Conservation (phyloP, 1,140 invertebrate genomes). For the Drosophila arawakana region DNA sequence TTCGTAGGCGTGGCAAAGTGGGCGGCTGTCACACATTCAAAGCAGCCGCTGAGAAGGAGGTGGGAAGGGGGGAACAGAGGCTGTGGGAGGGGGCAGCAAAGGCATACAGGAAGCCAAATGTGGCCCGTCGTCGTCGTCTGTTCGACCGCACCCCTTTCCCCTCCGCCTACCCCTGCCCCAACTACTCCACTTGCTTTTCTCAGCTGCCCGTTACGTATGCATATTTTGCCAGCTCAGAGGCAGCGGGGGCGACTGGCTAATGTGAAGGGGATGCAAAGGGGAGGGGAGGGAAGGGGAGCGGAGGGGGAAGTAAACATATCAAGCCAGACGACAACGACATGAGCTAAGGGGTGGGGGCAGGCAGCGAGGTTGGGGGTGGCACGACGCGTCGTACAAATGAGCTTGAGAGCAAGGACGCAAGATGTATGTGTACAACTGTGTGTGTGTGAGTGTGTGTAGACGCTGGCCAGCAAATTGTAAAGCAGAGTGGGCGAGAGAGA, state of each 20-base stretch:
- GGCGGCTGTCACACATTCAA: slow-evolving; percentile 80
- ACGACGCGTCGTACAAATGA: slow-evolving; percentile 66
- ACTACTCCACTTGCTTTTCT: neutral
- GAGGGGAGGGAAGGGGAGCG: neutral
- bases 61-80: neutral
- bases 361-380: neutral
- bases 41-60: slow-evolving; percentile 65
- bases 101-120: slow-evolving; percentile 75
- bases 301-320: neutral
- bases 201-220: slow-evolving; percentile 77
- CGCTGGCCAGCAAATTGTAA: slow-evolving; percentile 20
- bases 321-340: slow-evolving; percentile 10
- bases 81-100: neutral
- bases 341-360: neutral
- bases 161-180: slow-evolving; percentile 1
- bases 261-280: neutral
- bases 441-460: slow-evolving; percentile 11
- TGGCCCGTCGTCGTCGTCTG: slow-evolving; percentile 65
- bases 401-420: slow-evolving; percentile 80
- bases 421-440: slow-evolving; percentile 57
- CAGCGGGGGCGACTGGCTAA: neutral
- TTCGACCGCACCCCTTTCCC: slow-evolving; percentile 12
- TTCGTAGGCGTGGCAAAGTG: slow-evolving; percentile 23
- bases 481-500: neutral
- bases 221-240: slow-evolving; percentile 52